Base-by-base conservation (phyloP, 1,140 invertebrate species). In the Acyrthosiphon pisum region DNA sequence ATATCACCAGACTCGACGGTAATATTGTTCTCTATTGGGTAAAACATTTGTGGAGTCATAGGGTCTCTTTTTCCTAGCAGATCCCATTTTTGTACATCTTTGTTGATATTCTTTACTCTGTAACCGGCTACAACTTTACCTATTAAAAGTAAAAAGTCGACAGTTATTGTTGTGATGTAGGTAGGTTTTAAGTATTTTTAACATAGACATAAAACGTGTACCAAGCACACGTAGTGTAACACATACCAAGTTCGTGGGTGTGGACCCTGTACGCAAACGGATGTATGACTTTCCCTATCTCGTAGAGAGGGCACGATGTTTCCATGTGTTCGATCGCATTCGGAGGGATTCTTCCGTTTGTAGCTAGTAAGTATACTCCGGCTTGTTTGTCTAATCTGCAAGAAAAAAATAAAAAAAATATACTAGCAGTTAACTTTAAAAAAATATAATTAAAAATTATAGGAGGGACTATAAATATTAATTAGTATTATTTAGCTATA, bases 211-310 rank as follows among this genome's bases (percentile, higher is more conserved):
- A 86, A 86, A 86, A 26, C 23, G 20, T 37, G 20, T 37, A 37
- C 76, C 14, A 37, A 20, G n/a, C 76, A 23, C 20, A 41, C 22
- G n/a, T 48, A 20, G 50, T 35, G 0, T 35, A 35, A 26, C n/a
- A 94, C 94, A 95, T 96, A 96, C 98, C 98, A 68, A 99, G 95
- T 53, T 96, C 96, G 95, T 99, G 99, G 0, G 99, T 99, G 95
- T 99, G 99, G 1, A 97, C 98, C 93, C 99, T 96, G 95, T 98
- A 99, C 0, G 98, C 99, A 95, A 99, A 99, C 26, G 99, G 99
- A 96, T 99, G 96, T 91, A 99, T 97, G 46, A 96, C 96, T 95
- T 98, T 98, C 37, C 98, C 95, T 41, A 98, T 95, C 94, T 99
- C 98, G 44, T 95, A 96, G 56, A 99, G 96, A 44, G 95, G 96